Percentiles rank a stretch among this genome's conserved stretches.
Conservation (phyloP, 2,113 vertebrate species). For the Poecile atricapillus region DNA sequence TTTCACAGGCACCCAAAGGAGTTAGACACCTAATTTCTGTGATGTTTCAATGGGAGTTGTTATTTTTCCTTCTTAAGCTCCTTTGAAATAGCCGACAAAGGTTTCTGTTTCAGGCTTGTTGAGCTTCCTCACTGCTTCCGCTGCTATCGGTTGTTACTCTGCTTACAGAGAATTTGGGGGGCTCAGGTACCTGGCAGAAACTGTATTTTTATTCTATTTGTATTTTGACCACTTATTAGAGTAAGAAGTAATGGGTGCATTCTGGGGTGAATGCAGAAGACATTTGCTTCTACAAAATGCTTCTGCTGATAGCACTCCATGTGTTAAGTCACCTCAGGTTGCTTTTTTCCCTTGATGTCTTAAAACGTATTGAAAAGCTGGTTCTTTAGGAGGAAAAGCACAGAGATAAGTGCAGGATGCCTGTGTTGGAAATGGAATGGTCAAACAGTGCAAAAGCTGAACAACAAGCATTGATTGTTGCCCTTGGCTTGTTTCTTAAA, state of each 20-base stretch:
- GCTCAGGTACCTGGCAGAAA: background rate
- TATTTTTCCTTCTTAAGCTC: background rate
- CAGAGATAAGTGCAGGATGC: background rate
- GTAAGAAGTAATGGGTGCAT: background rate
- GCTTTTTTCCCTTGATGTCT: background rate
- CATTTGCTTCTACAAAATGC: background rate
- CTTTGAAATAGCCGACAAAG: background rate
- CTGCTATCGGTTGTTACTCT: rapidly evolving
- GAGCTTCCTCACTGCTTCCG: background rate
- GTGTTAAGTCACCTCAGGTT: background rate
- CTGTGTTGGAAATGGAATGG: background rate
- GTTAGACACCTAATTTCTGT: background rate
- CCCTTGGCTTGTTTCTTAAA: background rate
- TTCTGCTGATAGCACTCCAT: background rate
- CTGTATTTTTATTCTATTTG: background rate
- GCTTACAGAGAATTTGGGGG: background rate
- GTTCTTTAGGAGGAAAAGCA: background rate
- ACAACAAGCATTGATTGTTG: rapidly evolving
- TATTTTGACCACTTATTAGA: background rate
- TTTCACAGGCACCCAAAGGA: background rate
- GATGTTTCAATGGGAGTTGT: background rate
- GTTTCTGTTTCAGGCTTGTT: background rate
- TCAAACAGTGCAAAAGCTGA: background rate
- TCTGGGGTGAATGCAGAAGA: background rate
- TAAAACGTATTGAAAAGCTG: background rate